Conservation (phyloP, 2,888 invertebrate genomes). For the Lepidochitona cinerea region DNA sequence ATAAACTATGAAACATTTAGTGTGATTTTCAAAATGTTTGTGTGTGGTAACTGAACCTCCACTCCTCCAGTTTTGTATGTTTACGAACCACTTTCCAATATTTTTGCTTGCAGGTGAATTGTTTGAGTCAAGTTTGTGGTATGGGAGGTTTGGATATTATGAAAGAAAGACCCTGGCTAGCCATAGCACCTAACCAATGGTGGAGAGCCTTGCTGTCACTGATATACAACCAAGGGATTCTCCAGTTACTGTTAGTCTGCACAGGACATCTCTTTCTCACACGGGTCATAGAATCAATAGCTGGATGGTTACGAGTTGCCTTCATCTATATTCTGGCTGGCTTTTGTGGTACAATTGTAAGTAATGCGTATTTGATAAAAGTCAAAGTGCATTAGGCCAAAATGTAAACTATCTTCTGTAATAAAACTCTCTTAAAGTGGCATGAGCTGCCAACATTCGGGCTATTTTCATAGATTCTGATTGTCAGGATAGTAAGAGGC, state of each 20-base stretch:
- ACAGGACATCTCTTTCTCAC: constrained; percentile 42
- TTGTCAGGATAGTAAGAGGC: no score
- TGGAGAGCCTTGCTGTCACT: constrained; percentile 53
- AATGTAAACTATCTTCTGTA: no score
- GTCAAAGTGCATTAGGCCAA: no score
- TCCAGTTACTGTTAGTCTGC: constrained; percentile 43
- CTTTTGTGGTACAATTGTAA: constrained; percentile 45
- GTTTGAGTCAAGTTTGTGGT: constrained; percentile 39
- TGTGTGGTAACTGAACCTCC: no score
- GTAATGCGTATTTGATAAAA: no score
- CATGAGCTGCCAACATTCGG: no score
- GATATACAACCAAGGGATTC: constrained; percentile 49
- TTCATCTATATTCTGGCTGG: constrained; percentile 49
- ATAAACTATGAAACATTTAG: no score
- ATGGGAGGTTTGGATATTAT: constrained; percentile 25
- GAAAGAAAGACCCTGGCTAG: constrained; percentile 40
- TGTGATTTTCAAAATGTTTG: no score
- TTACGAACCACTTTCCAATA: no score
- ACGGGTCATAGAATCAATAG: constrained; percentile 46
- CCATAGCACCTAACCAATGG: constrained; percentile 43
- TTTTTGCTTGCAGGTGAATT: constrained; percentile 45
- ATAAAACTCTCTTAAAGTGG: no score
- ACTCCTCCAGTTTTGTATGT: no score
- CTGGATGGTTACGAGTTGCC: constrained; percentile 53
- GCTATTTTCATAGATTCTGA: no score